A percentile compares a stretch with the other conserved stretches of the same genome.
Evolutionary conservation across 64 coral and sea anemone species (phyloP).

Genomic region (Hydrozoanthus tunicans): DNA sequence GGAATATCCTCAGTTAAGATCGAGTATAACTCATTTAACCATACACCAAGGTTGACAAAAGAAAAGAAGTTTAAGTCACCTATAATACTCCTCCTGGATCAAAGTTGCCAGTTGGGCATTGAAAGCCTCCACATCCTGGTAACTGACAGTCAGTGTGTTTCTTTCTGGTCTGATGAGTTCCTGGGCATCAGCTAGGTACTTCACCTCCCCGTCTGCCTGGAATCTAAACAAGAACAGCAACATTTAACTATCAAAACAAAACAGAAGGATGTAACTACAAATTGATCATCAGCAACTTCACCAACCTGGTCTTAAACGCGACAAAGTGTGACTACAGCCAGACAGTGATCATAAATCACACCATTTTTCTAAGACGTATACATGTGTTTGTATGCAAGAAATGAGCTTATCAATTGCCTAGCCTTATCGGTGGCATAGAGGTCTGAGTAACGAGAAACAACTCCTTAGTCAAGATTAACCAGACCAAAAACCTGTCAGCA

Average conservation of each 20-base stretch:
- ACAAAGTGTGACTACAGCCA: too few species aligned
- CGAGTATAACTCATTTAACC: too few species aligned
- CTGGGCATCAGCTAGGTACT: conserved; percentile 93
- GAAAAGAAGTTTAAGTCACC: conserved; percentile 34
- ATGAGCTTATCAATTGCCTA: background rate
- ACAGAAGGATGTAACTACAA: too few species aligned
- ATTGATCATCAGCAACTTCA: too few species aligned
- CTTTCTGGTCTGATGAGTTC: conserved; percentile 98
- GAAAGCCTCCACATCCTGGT: conserved; percentile 86
- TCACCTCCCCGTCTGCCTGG: conserved; percentile 84
- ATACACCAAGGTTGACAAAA: background rate
- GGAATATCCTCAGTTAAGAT: too few species aligned
- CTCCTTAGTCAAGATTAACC: too few species aligned
- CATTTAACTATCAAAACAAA: background rate
- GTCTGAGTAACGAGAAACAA: too few species aligned
- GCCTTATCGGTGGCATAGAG: too few species aligned
- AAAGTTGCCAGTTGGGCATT: conserved; percentile 83
- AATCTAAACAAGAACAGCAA: conserved; percentile 51
- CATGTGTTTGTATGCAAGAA: background rate
- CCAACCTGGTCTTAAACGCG: too few species aligned
- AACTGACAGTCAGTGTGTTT: conserved; percentile 95
- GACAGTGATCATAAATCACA: too few species aligned
- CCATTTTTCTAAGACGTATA: too few species aligned
- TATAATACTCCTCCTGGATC: conserved; percentile 98
- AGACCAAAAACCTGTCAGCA: too few species aligned